Base-by-base conservation (phyloP, 2,888 invertebrate species). In the Cartodere bifasciata region DNA sequence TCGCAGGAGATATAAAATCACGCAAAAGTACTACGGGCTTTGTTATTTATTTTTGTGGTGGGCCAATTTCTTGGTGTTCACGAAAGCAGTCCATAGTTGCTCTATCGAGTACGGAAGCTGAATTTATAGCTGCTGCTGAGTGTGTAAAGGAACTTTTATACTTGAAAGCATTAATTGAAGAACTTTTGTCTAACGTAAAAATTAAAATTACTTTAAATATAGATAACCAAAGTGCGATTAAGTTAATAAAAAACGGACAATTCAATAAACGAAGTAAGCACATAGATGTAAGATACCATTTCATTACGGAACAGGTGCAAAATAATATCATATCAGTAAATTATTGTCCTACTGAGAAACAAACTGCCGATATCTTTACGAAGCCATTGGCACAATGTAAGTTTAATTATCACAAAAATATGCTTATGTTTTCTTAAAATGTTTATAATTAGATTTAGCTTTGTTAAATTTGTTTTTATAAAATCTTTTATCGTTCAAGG, bases 201-300 rank as follows among this genome's bases (percentile, higher is more conserved):
- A 22, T 31, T 6, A 21, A 11, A 16, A 23, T 31, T 13, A 24
- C n/a, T 13, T 20, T 31, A 12, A 23, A 22, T 13, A 24, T 37
- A 9, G 36, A 37, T 22, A 37, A 39, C 23, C 34, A 37, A 28
- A 37, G 39, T 35, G 31, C 37, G 5, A 37, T 37, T 13, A 17
- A 16, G 9, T 17, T 39, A 12, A 35, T 37, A 15, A 36, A 28
- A 29, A 30, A 30, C n/a, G 29, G 9, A 20, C 29, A 22, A 22
- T 28, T 34, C 23, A 29, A 38, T 20, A 22, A 16, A 23, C 11
- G 32, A 10, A 33, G 33, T 15, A 40, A 40, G 24, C 40, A 40
- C 20, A 40, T 38, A 22, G 37, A 38, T 13, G 38, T 36, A 4
- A 27, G 29, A 29, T 38, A 20, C 24, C 31, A 31, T 20, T 40